Conservation (phyloP, 1,140 invertebrate genomes). For the Drosophila neocordata region DNA sequence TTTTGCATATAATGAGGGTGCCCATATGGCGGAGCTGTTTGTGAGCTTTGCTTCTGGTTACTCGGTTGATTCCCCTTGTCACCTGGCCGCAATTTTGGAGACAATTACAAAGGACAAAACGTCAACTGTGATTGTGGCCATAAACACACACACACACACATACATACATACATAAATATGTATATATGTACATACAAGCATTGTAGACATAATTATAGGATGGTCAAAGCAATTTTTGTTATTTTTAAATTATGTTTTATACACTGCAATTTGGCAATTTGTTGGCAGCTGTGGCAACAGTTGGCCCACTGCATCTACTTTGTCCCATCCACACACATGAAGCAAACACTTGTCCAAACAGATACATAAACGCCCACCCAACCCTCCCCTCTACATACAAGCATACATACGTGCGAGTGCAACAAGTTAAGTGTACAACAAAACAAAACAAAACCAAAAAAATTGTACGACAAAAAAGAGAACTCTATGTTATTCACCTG, state of each 20-base stretch:
- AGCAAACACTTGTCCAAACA: conserved; percentile 10
- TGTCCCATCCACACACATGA: conserved; percentile 16
- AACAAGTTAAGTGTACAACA: conserved; percentile 45
- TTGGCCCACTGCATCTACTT: conserved; percentile 24
- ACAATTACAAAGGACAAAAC: conserved; percentile 63
- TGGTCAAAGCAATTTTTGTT: conserved; percentile 39
- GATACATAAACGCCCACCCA: conserved; percentile 1
- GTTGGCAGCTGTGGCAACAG: conserved; percentile 47
- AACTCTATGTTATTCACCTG: conserved; percentile 37
- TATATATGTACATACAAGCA: not conserved
- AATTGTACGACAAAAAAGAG: not conserved
- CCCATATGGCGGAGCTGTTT: conserved; percentile 7
- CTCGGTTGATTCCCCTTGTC: conserved; percentile 43
- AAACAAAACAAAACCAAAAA: conserved; percentile 7
- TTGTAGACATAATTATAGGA: conserved; percentile 49
- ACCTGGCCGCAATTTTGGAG: conserved; percentile 56
- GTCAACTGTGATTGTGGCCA: conserved; percentile 60
- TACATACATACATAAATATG: not conserved
- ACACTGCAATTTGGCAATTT: conserved; percentile 49
- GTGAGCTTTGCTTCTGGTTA: not conserved
- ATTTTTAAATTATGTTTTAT: conserved; percentile 61
- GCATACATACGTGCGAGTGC: conserved; percentile 19
- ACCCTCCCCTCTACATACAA: conserved; percentile 15
- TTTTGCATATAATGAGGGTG: conserved; percentile 80
- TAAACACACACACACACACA: conserved; percentile 2